Base-by-base conservation (phyloP, 2,113 vertebrate species). In the Meriones unguiculatus region DNA sequence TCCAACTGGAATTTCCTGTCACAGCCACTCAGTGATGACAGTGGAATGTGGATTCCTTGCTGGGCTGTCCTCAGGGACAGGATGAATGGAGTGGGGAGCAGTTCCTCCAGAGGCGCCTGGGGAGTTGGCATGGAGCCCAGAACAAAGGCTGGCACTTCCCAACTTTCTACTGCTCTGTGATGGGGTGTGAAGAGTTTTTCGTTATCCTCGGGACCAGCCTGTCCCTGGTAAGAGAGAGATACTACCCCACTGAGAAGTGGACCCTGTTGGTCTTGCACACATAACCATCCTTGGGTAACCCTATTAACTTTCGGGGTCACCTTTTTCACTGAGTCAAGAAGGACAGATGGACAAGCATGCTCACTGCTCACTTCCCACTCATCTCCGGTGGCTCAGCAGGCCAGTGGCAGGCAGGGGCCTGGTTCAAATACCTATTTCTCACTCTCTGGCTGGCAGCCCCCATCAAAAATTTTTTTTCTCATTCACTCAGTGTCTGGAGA, bases 211-310 rank as follows among this genome's bases (percentile, higher is more conserved):
- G 73, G 41, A 57, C 7, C 7, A 11, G 12, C 3, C 1, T 64
- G 30, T 28, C 70, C 65, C 3, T 2, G 54, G 75, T 15, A 17
- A 7, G 54, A 38, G 8, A 59, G 46, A 65, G 64, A 85, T 30
- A 52, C 4, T 0, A 0, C 28, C 4, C 1, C 62, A 14, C n/a
- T 9, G 28, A n/a, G 57, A 54, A 62, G 13, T 18, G 32, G n/a
- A 81, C 52, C 18, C 7, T 17, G 20, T 46, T 46, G 46, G 46
- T 46, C 46, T 46, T 46, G 46, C 46, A 46, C 46, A 46, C 46
- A 46, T 46, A 46, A 46, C 46, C 3, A 5, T 46, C 46, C 46
- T 46, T 46, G 46, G 46, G 46, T 46, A 46, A 46, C 46, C 46
- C 46, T 46, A 46, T 46, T 46, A 7, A 24, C 20, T 38, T 46